These are phyloP conservation scores for Dryomyza anilis DNA, from an alignment of 2,888 invertebrate genomes.

Conservation along the genomic window DNA sequence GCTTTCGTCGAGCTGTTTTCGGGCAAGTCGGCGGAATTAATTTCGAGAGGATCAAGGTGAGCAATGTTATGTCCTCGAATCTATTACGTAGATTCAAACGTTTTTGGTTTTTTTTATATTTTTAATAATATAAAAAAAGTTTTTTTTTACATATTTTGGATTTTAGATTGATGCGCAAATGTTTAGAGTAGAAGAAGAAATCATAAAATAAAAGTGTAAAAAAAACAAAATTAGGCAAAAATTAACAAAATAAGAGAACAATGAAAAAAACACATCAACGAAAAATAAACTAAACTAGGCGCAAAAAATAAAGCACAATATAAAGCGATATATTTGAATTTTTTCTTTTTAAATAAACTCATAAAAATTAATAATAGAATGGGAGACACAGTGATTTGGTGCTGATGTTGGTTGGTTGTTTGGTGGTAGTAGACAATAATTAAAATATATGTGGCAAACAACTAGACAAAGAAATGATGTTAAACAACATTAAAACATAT, in stretches of 20 bases:
- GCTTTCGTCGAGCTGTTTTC: conserved; percentile 90
- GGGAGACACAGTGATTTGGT: too few species aligned
- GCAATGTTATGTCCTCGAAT: conserved; percentile 99
- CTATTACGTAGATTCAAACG: conserved; percentile 65
- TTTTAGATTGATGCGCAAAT: conserved; percentile 6
- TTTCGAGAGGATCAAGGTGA: conserved; percentile 96
- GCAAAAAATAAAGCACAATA: not conserved
- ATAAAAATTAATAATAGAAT: too few species aligned
- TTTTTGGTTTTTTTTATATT: too few species aligned
- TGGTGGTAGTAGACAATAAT: too few species aligned
- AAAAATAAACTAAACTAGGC: not conserved
- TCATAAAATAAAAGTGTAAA: conserved; percentile 7
- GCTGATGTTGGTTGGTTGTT: too few species aligned
- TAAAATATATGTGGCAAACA: too few species aligned
- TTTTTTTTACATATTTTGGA: conserved; percentile 4
- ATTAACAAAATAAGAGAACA: not conserved
- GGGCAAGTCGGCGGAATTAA: conserved; percentile 85
- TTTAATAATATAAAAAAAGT: conserved; percentile 14
- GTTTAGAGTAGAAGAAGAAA: conserved; percentile 1
- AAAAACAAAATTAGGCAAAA: conserved; percentile 5
- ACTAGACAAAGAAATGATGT: too few species aligned
- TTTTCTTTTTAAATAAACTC: too few species aligned
- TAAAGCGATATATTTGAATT: too few species aligned
- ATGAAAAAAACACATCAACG: not conserved
- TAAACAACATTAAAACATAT: too few species aligned